Conservation (phyloP, 2,888 invertebrate genomes). For the Drosophila emarginata region DNA sequence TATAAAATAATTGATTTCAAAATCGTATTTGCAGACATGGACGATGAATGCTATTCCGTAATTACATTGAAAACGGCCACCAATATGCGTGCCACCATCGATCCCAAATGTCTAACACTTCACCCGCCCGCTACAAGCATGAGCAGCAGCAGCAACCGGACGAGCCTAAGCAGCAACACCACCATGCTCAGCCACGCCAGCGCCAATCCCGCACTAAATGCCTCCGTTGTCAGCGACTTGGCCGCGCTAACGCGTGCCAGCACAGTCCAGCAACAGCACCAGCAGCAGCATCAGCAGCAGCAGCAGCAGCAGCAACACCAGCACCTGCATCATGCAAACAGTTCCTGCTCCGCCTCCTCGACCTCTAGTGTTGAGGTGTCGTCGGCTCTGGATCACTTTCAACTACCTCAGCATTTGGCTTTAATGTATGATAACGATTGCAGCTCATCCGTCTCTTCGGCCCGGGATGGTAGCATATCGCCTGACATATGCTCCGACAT, state of each 20-base stretch:
- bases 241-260: slow-evolving; percentile 42
- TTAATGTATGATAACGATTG: slow-evolving; percentile 69
- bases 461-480: slow-evolving; percentile 75
- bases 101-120: slow-evolving; percentile 75
- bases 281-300: slow-evolving; percentile 36
- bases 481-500: slow-evolving; percentile 81
- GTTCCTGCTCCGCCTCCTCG: slow-evolving; percentile 13
- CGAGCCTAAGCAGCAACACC: slow-evolving; percentile 38
- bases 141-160: slow-evolving; percentile 36
- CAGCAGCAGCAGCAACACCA: slow-evolving; percentile 37
- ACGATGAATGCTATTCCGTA: slow-evolving; percentile 93
- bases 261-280: slow-evolving; percentile 28
- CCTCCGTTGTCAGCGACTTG: slow-evolving; percentile 56
- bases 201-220: slow-evolving; percentile 56
- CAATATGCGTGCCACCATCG: slow-evolving; percentile 78
- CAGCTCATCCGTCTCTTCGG: slow-evolving; percentile 66
- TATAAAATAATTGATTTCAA: not conserved
- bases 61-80: slow-evolving; percentile 88
- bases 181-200: slow-evolving; percentile 54
- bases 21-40: slow-evolving; percentile 87
- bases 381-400: slow-evolving; percentile 69
- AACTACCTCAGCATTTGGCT: slow-evolving; percentile 74
- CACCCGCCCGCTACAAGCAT: slow-evolving; percentile 56
- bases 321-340: slow-evolving; percentile 33
- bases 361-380: slow-evolving; percentile 31